These are phyloP conservation scores for Phytoseiulus persimilis DNA, from an alignment of 2,888 invertebrate species.

Conservation along the genomic window DNA sequence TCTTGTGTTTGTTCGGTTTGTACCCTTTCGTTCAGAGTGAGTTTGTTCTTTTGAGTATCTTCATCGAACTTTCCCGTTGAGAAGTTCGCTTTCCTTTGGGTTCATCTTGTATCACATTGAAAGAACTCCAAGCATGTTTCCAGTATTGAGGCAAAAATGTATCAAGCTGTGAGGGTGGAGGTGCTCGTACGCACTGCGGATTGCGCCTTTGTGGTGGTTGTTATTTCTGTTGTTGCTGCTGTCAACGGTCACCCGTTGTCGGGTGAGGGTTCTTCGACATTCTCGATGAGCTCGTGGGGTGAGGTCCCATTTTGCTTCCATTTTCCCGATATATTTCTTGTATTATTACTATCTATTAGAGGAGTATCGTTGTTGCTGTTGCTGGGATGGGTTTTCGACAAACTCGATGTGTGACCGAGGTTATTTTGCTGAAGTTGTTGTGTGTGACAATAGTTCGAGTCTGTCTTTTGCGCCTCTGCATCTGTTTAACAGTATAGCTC, in stretches of 20 bases:
- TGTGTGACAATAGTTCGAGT: neutral
- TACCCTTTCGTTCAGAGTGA: neutral
- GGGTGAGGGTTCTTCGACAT: neutral
- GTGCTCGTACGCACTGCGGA: neutral
- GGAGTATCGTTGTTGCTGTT: too few species aligned
- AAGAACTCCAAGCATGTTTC: neutral
- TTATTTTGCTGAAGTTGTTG: too few species aligned
- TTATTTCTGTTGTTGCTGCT: neutral
- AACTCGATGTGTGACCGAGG: too few species aligned
- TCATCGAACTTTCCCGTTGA: neutral
- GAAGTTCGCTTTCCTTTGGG: neutral
- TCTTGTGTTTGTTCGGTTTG: neutral
- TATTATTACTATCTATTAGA: too few species aligned
- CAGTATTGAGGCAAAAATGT: neutral
- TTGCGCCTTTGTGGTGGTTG: neutral
- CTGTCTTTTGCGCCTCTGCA: neutral
- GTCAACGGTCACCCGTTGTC: neutral
- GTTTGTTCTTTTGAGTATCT: neutral
- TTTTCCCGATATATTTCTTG: too few species aligned
- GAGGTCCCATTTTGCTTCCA: neutral
- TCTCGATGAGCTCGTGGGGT: neutral
- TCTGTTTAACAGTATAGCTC: conserved; percentile 39
- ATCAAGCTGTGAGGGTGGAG: neutral
- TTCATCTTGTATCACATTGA: neutral
- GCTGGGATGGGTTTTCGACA: too few species aligned